Evolutionary conservation across 2,888 invertebrate genomes (phyloP), one percentile per base, ranked within the genome.

Genomic region (Pheosia gnoma): DNA sequence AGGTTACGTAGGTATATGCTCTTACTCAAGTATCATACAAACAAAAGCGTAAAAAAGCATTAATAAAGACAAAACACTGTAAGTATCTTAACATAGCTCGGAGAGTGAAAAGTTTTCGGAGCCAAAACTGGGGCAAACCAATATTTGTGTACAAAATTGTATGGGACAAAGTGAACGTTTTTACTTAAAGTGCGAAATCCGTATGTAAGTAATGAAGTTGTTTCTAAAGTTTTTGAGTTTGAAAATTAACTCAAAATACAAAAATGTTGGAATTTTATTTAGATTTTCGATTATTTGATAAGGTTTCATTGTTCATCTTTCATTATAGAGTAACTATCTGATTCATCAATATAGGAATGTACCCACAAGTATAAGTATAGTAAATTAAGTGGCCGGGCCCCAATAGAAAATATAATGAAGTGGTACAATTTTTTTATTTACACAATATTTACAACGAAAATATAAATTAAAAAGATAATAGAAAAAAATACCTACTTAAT

Each of bases 41-140:
- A 45, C 10, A 57, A 45, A 45, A 7, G 7, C 5, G 36, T 36
- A 57, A 45, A 57, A 57, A 43, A 57, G 9, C 45, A 45, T 51
- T 41, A 57, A 47, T 59, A 47, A 60, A 51, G 38, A 51, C 5
- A 36, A 51, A 43, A 63, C 59, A 58, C 45, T 57, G 59, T 53
- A 49, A 47, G n/a, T 43, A 13, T 53, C 51, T 25, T 25, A 25
- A 25, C 49, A 53, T 10, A 53, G 57, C 52, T 53, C 52, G 43
- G 52, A 58, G 60, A 60, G 63, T 63, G 60, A 60, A 63, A 63
- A 63, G 63, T 63, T 63, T 36, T 13, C 47, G n/a, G 51, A 8
- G 4, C 36, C 43, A 3, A 45, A 57, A 57, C 57, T 43, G 57
- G 57, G 36, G 36, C 57, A 45, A 45, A 57, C 36, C 45, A 45